A percentile compares a stretch with the other conserved stretches of the same genome.
Conservation (phyloP, 2,113 vertebrate species). For the Platanista minor region DNA sequence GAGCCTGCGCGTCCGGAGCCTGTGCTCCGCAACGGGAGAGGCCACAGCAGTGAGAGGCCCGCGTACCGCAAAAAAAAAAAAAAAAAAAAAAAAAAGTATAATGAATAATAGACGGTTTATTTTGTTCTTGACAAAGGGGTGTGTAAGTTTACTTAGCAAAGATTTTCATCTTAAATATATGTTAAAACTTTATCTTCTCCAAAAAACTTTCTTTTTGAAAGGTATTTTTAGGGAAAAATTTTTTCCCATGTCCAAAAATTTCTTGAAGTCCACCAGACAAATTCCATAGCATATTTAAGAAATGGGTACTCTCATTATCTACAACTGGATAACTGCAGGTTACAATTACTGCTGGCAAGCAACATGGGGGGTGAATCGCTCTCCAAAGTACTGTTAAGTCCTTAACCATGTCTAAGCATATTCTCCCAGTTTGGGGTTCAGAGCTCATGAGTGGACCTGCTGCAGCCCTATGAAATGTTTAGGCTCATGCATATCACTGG, state of each 20-base stretch:
- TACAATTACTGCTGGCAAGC: not conserved
- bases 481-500: rapidly evolving
- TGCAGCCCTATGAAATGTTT: not conserved
- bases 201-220: not conserved
- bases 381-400: not conserved
- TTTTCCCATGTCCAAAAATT: not conserved
- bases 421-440: not conserved
- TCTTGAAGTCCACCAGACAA: not conserved
- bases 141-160: not conserved
- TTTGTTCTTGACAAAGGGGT: not conserved
- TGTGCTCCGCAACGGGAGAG: too few relatives aligned
- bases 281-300: not conserved
- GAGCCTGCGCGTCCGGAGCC: too few relatives aligned
- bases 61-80: too few relatives aligned
- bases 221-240: not conserved
- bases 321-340: not conserved
- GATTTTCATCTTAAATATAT: conserved; percentile 15
- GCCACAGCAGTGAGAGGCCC: too few relatives aligned
- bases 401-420: not conserved
- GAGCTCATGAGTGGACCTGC: not conserved
- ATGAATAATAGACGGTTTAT: not conserved
- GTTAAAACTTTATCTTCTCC: not conserved
- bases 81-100: too few relatives aligned
- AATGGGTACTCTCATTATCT: not conserved
- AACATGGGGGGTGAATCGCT: not conserved